Evolutionary conservation across 23 tunicate species (phyloP), one percentile per base, ranked within the genome.

Genomic region (Trididemnum miniatum): DNA sequence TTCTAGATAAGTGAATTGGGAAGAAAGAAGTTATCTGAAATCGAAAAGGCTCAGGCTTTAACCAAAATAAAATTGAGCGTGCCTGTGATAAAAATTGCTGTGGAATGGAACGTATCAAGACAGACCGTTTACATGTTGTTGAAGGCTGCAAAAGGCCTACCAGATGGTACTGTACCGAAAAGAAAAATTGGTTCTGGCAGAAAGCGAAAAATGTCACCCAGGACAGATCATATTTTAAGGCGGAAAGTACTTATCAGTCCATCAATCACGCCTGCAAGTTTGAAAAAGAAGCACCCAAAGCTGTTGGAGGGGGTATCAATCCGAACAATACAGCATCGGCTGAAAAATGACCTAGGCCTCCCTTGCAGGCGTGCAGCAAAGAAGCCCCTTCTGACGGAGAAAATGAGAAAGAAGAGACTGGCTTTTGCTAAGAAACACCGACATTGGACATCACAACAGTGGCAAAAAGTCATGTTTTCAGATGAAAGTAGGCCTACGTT

Each of bases 221-320:
- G 31, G 30, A 73, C 57, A 73, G 79, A 73, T 73, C 79, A 59
- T 40, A 26, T 73, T n/a, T 38, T 73, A 40, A 73, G 38, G 38
- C 57, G 25, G 38, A 59, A 39, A 37, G 59, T 73, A 28, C 57
- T 38, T 38, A 31, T 28, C 57, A 73, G 57, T 38, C 79, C 30
- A 22, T 40, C 57, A 73, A 38, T 73, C 59, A 73, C 30, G 59
- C 59, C 79, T 38, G 59, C 32, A 73, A 40, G 5, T 40, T 73
- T 73, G 38, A 73, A 73, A 38, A 73, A n/a, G n/a, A n/a, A 38
- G 79, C 59, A 73, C 59, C 59, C 79, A 73, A 59, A 73, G 57
- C 59, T 37, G 22, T 30, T 73, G 79, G 31, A 73, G 30, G 59
- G 30, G 59, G 79, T 73, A 12, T 38, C 79, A 9, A 73, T 73